Evolutionary conservation across 2,797 vertebrate species (phyloP).

Genomic region (Rhinogobio ventralis): DNA sequence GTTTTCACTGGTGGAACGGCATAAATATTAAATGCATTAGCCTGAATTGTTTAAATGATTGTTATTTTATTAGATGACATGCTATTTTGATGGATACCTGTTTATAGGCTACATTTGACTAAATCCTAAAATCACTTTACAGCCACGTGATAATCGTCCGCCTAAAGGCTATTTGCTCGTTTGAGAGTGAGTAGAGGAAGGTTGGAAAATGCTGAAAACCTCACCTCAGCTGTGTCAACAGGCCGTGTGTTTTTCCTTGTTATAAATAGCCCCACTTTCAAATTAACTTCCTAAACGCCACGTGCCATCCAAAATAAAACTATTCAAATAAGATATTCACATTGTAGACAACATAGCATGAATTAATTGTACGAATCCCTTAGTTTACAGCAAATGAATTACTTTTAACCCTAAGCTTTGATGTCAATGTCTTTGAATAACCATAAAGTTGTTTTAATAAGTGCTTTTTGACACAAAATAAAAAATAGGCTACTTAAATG

Average conservation of each 20-base stretch:
- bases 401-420: background rate
- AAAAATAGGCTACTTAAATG: background rate
- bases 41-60: background rate
- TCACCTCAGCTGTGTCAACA: slow-evolving; percentile 69
- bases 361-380: background rate
- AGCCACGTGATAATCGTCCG: slow-evolving; percentile 33
- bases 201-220: slow-evolving; percentile 62
- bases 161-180: slow-evolving; percentile 24
- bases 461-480: background rate
- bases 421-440: background rate
- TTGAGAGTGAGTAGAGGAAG: slow-evolving; percentile 31
- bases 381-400: background rate
- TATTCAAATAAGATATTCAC: background rate
- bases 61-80: background rate
- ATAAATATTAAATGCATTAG: background rate
- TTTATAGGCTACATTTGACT: background rate
- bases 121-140: slow-evolving; percentile 20
- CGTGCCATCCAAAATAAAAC: slow-evolving; percentile 54
- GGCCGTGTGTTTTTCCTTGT: slow-evolving; percentile 50
- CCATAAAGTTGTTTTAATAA: background rate
- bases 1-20: background rate
- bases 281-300: slow-evolving; percentile 52
- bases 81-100: slow-evolving; percentile 1
- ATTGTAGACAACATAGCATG: background rate
- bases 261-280: slow-evolving; percentile 54